Conservation (phyloP, 2,888 invertebrate genomes). For the Torymus tubicola region DNA sequence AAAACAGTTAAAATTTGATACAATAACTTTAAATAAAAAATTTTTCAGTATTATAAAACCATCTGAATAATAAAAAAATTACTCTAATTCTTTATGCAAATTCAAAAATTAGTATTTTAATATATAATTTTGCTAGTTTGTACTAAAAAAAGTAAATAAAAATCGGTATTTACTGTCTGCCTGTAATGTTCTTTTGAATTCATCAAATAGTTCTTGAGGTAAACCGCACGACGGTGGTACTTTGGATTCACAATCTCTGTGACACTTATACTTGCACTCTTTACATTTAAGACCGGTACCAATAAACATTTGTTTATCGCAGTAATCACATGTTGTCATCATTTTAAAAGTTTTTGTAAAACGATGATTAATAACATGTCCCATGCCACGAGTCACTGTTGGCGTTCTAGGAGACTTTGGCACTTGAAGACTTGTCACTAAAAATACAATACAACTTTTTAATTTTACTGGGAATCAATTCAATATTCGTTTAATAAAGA, state of each 20-base stretch:
- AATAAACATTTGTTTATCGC: conserved; percentile 92
- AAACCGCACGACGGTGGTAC: conserved; percentile 95
- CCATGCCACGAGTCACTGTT: conserved; percentile 86
- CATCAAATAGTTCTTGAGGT: conserved; percentile 89
- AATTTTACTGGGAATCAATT: no score
- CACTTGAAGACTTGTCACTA: conserved; percentile 78
- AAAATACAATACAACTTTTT: conserved; percentile 33
- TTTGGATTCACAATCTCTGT: conserved; percentile 92
- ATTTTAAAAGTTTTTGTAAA: conserved; percentile 93
- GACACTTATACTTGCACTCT: conserved; percentile 95
- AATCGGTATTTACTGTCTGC: conserved; percentile 78
- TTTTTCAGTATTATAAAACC: neutral
- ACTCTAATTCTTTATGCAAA: no score
- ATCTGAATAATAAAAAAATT: neutral
- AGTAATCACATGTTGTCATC: conserved; percentile 92
- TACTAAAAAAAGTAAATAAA: no score
- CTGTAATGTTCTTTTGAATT: conserved; percentile 86
- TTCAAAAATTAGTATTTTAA: no score
- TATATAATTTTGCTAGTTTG: no score
- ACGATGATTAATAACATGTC: conserved; percentile 92
- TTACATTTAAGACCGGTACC: conserved; percentile 91
- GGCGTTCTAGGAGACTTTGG: conserved; percentile 88
- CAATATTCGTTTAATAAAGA: no score
- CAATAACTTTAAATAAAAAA: neutral
- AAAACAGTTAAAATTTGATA: no score